Evolutionary conservation across 2,113 vertebrate genomes (phyloP), one percentile per base, ranked within the genome.

Genomic region (Naja naja): DNA sequence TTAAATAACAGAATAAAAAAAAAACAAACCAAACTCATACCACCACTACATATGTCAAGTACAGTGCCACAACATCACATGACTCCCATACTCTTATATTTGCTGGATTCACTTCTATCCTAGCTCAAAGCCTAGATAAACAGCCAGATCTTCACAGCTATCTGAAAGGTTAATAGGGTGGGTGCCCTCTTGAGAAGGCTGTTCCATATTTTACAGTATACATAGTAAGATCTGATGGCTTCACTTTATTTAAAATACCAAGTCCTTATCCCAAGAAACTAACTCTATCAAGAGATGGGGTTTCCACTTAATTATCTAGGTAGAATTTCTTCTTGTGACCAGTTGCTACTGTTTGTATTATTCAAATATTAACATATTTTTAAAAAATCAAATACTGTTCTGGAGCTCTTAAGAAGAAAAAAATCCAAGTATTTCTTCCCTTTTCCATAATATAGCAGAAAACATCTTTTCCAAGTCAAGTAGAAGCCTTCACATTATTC

Each of bases 301-400:
- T 81, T 81, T 81, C 69, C 34, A 81, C 22, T 81, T 45, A 43
- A 90, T 16, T 64, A 69, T n/a, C 10, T 3, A 47, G 30, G 89
- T 89, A 22, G 86, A 89, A 8, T 85, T 94, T 56, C 9, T 47
- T 93, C 43, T 64, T 94, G 87, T 86, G 16, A 81, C 16, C n/a
- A 81, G 16, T 39, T 81, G 74, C 74, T 81, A 81, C 18, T 81
- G 34, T 81, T 89, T 89, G 27, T 23, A 12, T 89, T 45, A 58
- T 58, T 43, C 55, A 45, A 58, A 16, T 43, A 7, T 30, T 25
- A 89, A 43, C 23, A 58, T 47, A 30, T n/a, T 53, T 1, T 30
- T 53, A 30, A 64, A 69, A 34, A 16, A 81, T 16, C 60, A 52
- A 53, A 34, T 49, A 69, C n/a, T 90, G 14, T 81, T 74, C 9